Conservation (phyloP, 2,888 invertebrate genomes). For the Odontocolon sp. region DNA sequence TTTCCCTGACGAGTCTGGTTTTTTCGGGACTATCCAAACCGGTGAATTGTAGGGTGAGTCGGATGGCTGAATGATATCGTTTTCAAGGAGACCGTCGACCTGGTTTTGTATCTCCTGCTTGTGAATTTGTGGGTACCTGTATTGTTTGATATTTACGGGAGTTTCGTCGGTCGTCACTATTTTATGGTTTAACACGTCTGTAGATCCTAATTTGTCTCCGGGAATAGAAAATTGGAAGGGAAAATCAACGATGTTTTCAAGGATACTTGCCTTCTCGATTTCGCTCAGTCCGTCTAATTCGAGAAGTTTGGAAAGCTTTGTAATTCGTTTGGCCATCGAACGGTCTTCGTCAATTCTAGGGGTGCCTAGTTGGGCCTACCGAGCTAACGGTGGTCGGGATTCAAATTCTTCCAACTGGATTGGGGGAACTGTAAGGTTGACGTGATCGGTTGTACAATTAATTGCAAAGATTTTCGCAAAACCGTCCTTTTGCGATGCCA, state of each 20-base stretch:
- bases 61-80: not conserved
- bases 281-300: conserved; percentile 31
- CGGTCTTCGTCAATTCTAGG: not conserved
- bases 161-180: not conserved
- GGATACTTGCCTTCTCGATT: conserved; percentile 22
- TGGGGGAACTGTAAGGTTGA: conserved; percentile 11
- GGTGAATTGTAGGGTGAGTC: conserved; percentile 41
- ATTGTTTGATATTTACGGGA: not conserved
- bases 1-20: conserved; percentile 28
- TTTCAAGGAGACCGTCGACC: not conserved
- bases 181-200: not conserved
- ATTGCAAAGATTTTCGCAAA: conserved; percentile 32
- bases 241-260: not conserved
- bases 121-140: not conserved
- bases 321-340: not conserved
- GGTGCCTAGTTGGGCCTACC: not conserved
- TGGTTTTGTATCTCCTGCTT: not conserved
- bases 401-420: conserved; percentile 37
- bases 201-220: conserved; percentile 37
- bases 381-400: not conserved
- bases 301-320: not conserved
- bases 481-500: conserved; percentile 19
- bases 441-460: conserved; percentile 6
- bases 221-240: conserved; percentile 35
- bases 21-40: conserved; percentile 46